These are phyloP conservation scores for Carassius auratus DNA, from an alignment of 2,113 vertebrate species.

Conservation along the genomic window DNA sequence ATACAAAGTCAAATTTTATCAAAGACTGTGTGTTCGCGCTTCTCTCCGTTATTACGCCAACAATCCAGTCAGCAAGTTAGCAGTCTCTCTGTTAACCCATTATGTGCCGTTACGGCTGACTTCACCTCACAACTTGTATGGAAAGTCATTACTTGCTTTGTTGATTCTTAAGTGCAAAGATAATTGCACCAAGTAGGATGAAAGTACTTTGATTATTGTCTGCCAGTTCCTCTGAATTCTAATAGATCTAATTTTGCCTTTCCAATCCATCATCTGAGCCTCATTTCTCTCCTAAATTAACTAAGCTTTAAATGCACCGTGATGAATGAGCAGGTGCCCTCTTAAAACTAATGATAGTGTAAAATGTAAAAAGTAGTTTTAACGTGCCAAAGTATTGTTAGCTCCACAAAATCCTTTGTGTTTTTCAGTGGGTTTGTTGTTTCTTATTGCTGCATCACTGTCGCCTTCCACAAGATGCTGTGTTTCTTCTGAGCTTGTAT, in stretches of 20 bases:
- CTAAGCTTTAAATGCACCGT: constrained; percentile 58
- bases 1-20: constrained; percentile 49
- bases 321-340: constrained; percentile 17
- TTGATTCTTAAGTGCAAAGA: constrained; percentile 92
- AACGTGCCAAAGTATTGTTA: background rate
- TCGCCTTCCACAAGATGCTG: background rate
- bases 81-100: constrained; percentile 46
- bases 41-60: constrained; percentile 4
- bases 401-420: background rate
- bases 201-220: constrained; percentile 90
- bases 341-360: constrained; percentile 18
- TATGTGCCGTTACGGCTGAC: constrained; percentile 27
- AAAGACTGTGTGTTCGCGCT: constrained; percentile 12
- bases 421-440: background rate
- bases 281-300: constrained; percentile 81
- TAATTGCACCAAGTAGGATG: constrained; percentile 90
- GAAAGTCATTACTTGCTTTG: constrained; percentile 91
- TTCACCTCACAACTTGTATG: constrained; percentile 41
- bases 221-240: constrained; percentile 85
- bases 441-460: background rate
- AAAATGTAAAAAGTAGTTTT: constrained; percentile 18
- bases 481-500: background rate
- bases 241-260: constrained; percentile 85
- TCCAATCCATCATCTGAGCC: constrained; percentile 86
- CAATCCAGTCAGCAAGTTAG: constrained; percentile 36